Conservation (phyloP, 2,113 vertebrate genomes). For the Ophthalmotilapia sp. region DNA sequence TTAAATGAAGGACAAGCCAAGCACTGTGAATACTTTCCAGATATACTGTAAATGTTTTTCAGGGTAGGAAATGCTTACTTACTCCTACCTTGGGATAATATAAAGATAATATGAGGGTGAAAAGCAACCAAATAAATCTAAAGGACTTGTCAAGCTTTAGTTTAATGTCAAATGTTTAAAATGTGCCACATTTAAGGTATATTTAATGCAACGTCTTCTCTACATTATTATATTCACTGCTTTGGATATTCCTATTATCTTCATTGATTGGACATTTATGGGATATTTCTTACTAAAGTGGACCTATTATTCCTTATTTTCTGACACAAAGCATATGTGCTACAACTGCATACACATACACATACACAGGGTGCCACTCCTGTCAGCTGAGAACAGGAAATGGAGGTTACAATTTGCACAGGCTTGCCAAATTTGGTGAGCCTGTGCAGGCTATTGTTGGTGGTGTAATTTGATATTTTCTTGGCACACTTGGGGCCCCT, state of each 20-base stretch:
- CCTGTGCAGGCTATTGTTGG: background rate
- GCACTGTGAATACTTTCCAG: background rate
- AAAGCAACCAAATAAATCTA: background rate
- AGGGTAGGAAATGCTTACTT: background rate
- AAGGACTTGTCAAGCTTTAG: background rate
- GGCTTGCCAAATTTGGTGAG: background rate
- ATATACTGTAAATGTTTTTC: background rate
- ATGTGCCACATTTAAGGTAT: background rate
- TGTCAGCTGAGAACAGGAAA: background rate
- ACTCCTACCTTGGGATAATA: background rate
- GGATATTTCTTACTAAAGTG: background rate
- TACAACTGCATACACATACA: background rate
- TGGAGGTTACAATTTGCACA: background rate
- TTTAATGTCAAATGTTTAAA: background rate
- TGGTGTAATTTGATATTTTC: background rate
- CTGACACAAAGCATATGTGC: background rate
- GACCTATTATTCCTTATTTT: background rate
- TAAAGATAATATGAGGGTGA: background rate
- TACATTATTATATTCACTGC: background rate
- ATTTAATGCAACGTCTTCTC: background rate
- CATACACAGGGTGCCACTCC: fast-evolving
- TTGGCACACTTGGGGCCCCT: background rate
- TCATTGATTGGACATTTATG: background rate
- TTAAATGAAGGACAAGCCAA: background rate
- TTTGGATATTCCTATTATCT: background rate